Percentiles rank a stretch among this genome's conserved stretches.
phyloP scores from a whole-genome alignment of 2,888 invertebrate genomes.

The Anarsia innoxiella region DNA sequence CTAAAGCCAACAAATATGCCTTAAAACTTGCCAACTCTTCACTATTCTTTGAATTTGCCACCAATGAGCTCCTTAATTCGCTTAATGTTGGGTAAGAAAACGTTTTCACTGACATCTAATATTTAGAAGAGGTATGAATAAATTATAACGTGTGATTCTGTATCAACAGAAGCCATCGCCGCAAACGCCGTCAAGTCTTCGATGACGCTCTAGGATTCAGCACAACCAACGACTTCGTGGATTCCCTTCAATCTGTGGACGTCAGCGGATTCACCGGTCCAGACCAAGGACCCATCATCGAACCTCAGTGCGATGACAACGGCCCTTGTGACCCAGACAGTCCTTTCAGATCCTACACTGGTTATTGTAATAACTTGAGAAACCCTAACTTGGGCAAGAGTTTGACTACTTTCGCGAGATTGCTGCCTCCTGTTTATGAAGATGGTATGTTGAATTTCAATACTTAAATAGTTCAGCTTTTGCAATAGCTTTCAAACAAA shows the following conservation, averaged over 20 bases:
- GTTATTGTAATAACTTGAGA: slow-evolving; percentile 91
- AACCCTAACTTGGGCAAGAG: slow-evolving; percentile 89
- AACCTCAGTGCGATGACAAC: slow-evolving; percentile 82
- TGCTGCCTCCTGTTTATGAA: slow-evolving; percentile 90
- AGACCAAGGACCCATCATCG: slow-evolving; percentile 76
- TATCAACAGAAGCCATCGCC: slow-evolving; percentile 71
- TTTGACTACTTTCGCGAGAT: slow-evolving; percentile 87
- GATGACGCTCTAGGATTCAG: slow-evolving; percentile 70
- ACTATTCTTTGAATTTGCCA: slow-evolving; percentile 88
- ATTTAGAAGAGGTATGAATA: too few relatives aligned
- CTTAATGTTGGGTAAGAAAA: slow-evolving; percentile 67
- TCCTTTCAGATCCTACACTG: slow-evolving; percentile 84
- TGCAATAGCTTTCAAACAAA: neutral
- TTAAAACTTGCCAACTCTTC: slow-evolving; percentile 89
- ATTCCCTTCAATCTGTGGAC: slow-evolving; percentile 86
- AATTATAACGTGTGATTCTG: too few relatives aligned
- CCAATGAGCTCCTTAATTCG: slow-evolving; percentile 87
- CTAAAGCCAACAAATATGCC: slow-evolving; percentile 90
- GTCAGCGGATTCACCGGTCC: slow-evolving; percentile 81
- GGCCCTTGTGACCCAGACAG: slow-evolving; percentile 82
- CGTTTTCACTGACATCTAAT: neutral
- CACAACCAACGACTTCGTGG: slow-evolving; percentile 79
- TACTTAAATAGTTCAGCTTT: slow-evolving; percentile 23
- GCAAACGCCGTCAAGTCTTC: slow-evolving; percentile 82
- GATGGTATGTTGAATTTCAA: slow-evolving; percentile 79